These are phyloP conservation scores for Watsonalla cultraria DNA, from an alignment of 2,888 invertebrate genomes.

Conservation along the genomic window DNA sequence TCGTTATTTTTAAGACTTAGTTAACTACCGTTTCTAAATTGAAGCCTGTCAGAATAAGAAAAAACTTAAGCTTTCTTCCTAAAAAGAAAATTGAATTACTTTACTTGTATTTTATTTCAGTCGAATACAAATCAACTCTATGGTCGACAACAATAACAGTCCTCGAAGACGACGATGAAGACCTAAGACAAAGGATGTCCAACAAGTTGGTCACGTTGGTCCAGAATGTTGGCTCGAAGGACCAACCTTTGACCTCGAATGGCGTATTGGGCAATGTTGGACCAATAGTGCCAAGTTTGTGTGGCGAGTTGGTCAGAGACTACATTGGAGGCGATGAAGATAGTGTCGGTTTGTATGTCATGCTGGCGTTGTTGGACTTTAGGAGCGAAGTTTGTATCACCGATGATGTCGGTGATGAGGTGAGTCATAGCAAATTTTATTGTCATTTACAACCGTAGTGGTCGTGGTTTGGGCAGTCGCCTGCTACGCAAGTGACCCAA, in stretches of 20 bases:
- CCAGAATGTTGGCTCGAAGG: not conserved
- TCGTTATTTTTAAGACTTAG: not conserved
- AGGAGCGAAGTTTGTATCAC: constrained; percentile 42
- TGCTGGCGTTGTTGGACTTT: constrained; percentile 54
- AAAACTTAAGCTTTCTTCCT: not conserved
- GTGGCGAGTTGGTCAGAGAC: constrained; percentile 19
- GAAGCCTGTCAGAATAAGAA: not conserved
- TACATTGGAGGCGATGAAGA: constrained; percentile 8
- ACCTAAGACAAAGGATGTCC: constrained; percentile 46
- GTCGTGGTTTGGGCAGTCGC: too few relatives aligned
- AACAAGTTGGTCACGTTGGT: constrained; percentile 13
- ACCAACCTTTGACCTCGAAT: not conserved
- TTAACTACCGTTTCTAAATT: not conserved
- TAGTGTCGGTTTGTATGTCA: constrained; percentile 22
- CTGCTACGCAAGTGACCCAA: too few relatives aligned
- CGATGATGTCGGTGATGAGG: constrained; percentile 52
- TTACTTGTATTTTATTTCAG: constrained; percentile 26
- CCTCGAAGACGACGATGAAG: constrained; percentile 74
- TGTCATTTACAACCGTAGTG: not conserved
- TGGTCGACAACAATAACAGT: constrained; percentile 61
- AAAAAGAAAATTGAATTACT: not conserved
- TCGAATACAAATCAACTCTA: constrained; percentile 43
- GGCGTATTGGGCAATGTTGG: not conserved
- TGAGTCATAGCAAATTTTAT: constrained; percentile 12
- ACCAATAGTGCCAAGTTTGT: constrained; percentile 17